phyloP scores from a whole-genome alignment of 64 coral and sea anemone genomes.

The Montipora efflorescens region DNA sequence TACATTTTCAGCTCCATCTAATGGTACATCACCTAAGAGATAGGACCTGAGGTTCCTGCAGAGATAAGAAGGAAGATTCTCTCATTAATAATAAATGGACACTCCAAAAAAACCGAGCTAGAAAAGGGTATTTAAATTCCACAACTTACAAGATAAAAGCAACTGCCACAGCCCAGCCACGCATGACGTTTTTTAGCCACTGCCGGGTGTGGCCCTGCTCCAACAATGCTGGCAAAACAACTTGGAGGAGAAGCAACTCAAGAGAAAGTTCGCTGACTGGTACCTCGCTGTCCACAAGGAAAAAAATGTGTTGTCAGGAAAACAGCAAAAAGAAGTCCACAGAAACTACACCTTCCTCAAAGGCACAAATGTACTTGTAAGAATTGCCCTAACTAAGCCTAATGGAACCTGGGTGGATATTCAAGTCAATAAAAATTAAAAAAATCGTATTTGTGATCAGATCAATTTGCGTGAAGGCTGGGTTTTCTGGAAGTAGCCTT shows the following conservation, averaged over 20 bases:
- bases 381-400: too few species aligned
- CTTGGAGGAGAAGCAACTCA: constrained; percentile 91
- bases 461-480: too few species aligned
- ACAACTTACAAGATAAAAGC: constrained; percentile 93
- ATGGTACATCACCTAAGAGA: constrained; percentile 89
- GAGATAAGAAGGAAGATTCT: not conserved
- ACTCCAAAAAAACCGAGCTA: not conserved
- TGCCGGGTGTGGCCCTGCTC: constrained; percentile 97
- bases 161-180: constrained; percentile 84
- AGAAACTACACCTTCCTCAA: too few species aligned
- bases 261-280: constrained; percentile 96
- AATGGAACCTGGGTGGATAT: too few species aligned
- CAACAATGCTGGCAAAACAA: constrained; percentile 90
- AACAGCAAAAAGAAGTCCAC: too few species aligned
- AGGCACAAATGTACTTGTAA: too few species aligned
- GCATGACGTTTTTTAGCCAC: constrained; percentile 88
- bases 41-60: constrained; percentile 91
- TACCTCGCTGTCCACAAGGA: constrained; percentile 61
- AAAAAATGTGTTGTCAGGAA: not conserved
- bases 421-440: too few species aligned
- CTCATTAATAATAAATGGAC: too few species aligned
- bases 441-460: too few species aligned
- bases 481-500: too few species aligned
- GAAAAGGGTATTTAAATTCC: not conserved
- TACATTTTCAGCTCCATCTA: constrained; percentile 94